Conservation (phyloP, 2,888 invertebrate species). For the Drosophila monieri region DNA sequence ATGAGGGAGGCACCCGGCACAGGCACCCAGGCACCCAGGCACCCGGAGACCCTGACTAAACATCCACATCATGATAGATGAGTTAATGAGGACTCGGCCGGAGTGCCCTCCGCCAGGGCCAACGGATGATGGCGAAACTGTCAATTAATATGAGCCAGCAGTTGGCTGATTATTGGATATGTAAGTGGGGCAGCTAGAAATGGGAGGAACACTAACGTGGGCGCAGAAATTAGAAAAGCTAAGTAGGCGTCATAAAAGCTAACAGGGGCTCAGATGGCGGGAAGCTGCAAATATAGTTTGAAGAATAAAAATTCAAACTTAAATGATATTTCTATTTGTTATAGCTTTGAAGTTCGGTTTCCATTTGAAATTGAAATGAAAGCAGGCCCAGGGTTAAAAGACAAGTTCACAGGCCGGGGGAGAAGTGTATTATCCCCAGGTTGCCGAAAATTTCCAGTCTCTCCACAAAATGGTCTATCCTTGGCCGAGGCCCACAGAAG, state of each 20-base stretch:
- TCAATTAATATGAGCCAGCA: conserved; percentile 48
- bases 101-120: conserved; percentile 11
- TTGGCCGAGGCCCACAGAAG: not conserved
- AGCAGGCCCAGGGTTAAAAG: not conserved
- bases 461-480: not conserved
- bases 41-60: conserved; percentile 6
- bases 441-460: not conserved
- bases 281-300: not conserved
- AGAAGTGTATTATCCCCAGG: not conserved
- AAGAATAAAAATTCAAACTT: too few species aligned
- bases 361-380: not conserved
- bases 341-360: not conserved
- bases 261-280: not conserved
- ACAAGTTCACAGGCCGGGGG: conserved; percentile 1
- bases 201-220: not conserved
- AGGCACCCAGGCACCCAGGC: not conserved
- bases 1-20: conserved; percentile 16
- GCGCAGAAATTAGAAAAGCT: conserved; percentile 16
- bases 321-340: not conserved
- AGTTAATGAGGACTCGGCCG: conserved; percentile 52
- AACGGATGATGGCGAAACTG: conserved; percentile 44
- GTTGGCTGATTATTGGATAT: conserved; percentile 29
- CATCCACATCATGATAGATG: conserved; percentile 55
- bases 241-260: conserved; percentile 13
- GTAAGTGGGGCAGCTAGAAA: not conserved